Conservation (phyloP, 2,113 vertebrate genomes). For the Mohoua ochrocephala region DNA sequence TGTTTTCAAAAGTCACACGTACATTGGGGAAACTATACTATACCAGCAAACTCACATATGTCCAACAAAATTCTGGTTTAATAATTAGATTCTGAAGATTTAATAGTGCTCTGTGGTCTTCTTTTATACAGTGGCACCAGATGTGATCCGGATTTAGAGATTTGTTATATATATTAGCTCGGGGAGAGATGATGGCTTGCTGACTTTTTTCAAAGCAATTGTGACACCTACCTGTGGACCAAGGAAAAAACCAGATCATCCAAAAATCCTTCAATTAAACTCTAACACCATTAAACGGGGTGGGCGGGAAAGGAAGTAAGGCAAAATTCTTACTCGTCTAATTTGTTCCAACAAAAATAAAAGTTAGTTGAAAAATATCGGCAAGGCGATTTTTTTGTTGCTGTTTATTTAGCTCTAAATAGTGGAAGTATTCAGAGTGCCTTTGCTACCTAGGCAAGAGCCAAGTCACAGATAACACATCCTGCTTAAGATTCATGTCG, state of each 20-base stretch:
- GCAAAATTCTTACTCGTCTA: neutral
- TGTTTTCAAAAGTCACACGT: slow-evolving; percentile 87
- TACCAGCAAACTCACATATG: slow-evolving; percentile 80
- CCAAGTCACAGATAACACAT: neutral
- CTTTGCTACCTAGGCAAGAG: neutral
- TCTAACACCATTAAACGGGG: neutral
- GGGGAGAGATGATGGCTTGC: slow-evolving; percentile 80
- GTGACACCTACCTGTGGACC: slow-evolving; percentile 99
- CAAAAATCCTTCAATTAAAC: slow-evolving; percentile 65
- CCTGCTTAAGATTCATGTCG: neutral
- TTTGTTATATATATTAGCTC: slow-evolving; percentile 77
- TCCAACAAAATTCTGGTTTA: slow-evolving; percentile 69
- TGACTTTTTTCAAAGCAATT: slow-evolving; percentile 95
- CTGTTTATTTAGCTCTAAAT: neutral
- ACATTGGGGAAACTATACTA: slow-evolving; percentile 83
- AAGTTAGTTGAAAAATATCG: neutral
- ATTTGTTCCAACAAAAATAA: neutral
- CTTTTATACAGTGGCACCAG: slow-evolving; percentile 84
- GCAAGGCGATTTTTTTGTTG: neutral
- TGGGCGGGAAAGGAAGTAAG: neutral
- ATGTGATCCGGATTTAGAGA: slow-evolving; percentile 78
- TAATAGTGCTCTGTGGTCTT: slow-evolving; percentile 80
- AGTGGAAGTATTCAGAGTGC: neutral
- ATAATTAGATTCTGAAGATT: slow-evolving; percentile 72
- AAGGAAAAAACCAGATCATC: slow-evolving; percentile 85